These are phyloP conservation scores for Heterotis niloticus DNA, from an alignment of 2,113 vertebrate species.

Conservation along the genomic window DNA sequence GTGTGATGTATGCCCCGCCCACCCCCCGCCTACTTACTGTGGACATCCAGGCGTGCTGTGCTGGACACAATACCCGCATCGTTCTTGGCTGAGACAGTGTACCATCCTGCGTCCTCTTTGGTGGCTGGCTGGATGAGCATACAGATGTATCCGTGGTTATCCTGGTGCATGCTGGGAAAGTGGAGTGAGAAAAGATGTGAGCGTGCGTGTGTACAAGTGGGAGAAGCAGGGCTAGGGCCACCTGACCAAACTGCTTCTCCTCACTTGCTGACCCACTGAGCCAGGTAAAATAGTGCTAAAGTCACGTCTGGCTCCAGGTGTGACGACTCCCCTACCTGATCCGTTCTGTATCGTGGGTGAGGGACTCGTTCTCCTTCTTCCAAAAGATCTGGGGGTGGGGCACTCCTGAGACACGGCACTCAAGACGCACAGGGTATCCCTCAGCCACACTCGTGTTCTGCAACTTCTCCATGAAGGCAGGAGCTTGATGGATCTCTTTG, in stretches of 20 bases:
- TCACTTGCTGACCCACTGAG: too few relatives aligned
- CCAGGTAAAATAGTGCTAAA: too few relatives aligned
- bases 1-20: too few relatives aligned
- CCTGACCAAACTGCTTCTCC: not conserved
- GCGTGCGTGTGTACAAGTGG: not conserved
- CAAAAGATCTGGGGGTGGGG: slow-evolving; percentile 95
- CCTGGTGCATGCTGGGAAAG: slow-evolving; percentile 89
- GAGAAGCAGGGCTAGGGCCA: not conserved
- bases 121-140: slow-evolving; percentile 93
- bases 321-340: slow-evolving; percentile 83
- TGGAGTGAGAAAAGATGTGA: not conserved
- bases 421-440: slow-evolving; percentile 87
- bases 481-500: slow-evolving; percentile 91
- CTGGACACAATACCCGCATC: slow-evolving; percentile 95
- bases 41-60: slow-evolving; percentile 88
- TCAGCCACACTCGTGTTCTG: slow-evolving; percentile 94
- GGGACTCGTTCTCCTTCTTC: slow-evolving; percentile 95
- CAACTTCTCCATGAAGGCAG: slow-evolving; percentile 88
- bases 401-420: slow-evolving; percentile 81
- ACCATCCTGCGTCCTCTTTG: slow-evolving; percentile 95
- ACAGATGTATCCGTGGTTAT: slow-evolving; percentile 91
- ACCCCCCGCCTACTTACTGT: slow-evolving; percentile 67
- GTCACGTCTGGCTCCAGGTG: too few relatives aligned
- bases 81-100: slow-evolving; percentile 95
- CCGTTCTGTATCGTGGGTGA: slow-evolving; percentile 95